Base-by-base conservation (phyloP, 2,888 invertebrate species). In the Drosophila percnosoma region DNA sequence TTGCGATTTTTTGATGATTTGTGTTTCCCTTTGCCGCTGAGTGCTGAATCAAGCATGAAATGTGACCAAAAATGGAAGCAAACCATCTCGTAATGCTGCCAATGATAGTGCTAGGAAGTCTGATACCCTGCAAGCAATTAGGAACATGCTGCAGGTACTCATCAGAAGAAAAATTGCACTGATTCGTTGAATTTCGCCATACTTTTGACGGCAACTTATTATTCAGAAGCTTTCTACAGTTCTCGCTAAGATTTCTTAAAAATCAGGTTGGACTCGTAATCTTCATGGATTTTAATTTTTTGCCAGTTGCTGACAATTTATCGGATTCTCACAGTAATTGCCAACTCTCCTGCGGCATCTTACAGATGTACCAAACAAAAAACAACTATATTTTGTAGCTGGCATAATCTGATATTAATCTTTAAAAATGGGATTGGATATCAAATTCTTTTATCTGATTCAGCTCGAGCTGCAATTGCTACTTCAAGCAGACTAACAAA, bases 41-140 rank as follows among this genome's bases (percentile, higher is more conserved):
- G 54, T 64, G 77, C 58, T 64, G 80, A 77, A 68, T 77, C 64
- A 72, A 72, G 68, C 85, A 70, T 82, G 85, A 82, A 84, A 82
- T 82, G 79, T 82, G 76, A 66, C 80, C 55, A 59, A 67, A 66
- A 51, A 52, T 55, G 33, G 21, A 13, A 71, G 66, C 42, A 45
- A 24, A 33, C 2, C 13, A 13, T 54, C 7, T 13, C 54, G 6
- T 0, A 29, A 27, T 21, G 40, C 15, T 15, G 27, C 10, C 11
- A 2, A 1, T 27, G 4, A 24, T 11, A 34, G 24, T 31, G 3
- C 8, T 8, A 24, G 36, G 11, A 18, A 11, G 0, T 10, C 1
- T 3, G 7, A 59, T 68, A 51, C 36, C 42, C 52, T 65, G 29
- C 48, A 45, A 4, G 2, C 4, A 31, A 7, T 49, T n/a, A 4